phyloP scores from a whole-genome alignment of 2,113 vertebrate genomes.

The Larimichthys polyactis region DNA sequence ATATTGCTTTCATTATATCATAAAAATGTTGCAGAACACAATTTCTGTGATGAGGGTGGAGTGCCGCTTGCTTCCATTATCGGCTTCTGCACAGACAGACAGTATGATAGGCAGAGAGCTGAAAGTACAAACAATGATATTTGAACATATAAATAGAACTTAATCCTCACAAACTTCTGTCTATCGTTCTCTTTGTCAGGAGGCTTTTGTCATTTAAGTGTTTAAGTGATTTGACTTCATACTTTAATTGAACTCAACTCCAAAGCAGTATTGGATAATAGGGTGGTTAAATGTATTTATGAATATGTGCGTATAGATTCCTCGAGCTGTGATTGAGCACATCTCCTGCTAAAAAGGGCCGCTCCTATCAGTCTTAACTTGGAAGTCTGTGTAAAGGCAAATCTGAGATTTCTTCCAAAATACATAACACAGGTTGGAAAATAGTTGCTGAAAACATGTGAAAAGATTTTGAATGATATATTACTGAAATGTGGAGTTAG shows the following conservation, averaged over 20 bases:
- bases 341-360: not conserved
- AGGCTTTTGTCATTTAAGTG: not conserved
- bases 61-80: conserved; percentile 22
- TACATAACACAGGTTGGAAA: too few relatives aligned
- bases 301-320: not conserved
- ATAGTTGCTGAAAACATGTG: too few relatives aligned
- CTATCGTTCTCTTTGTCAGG: conserved; percentile 1
- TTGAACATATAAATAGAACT: conserved; percentile 30
- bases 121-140: conserved; percentile 8
- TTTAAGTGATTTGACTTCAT: not conserved
- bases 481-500: too few relatives aligned
- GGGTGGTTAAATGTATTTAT: not conserved
- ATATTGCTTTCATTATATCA: conserved; percentile 18
- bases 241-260: not conserved
- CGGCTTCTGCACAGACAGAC: conserved; percentile 7
- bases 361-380: not conserved
- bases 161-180: not conserved
- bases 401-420: too few relatives aligned
- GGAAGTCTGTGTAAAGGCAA: too few relatives aligned
- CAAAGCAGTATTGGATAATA: not conserved
- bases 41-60: conserved; percentile 1
- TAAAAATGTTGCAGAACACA: conserved; percentile 24
- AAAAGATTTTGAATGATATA: too few relatives aligned
- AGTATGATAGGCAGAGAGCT: not conserved
- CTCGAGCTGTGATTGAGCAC: not conserved